Evolutionary conservation across 2,797 vertebrate species (phyloP).

Genomic region (Petrocephalus sullivani): DNA sequence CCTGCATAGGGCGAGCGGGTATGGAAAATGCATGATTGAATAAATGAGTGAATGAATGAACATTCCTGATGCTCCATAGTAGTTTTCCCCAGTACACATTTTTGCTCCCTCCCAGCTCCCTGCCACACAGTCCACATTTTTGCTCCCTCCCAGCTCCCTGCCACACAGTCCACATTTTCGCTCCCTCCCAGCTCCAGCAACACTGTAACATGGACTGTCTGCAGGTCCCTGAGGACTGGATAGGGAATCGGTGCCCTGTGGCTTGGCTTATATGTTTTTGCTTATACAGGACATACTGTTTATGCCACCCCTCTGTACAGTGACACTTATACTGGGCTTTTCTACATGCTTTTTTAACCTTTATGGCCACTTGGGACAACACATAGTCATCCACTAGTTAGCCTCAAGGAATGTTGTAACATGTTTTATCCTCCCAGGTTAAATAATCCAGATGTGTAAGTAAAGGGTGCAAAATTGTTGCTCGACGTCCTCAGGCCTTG

Average conservation of each 20-base stretch:
- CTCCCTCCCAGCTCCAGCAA: not conserved
- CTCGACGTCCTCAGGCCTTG: not conserved
- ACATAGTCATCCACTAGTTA: not conserved
- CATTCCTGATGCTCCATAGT: not conserved
- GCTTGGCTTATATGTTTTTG: not conserved
- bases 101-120: not conserved
- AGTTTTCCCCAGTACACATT: not conserved
- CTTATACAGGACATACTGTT: not conserved
- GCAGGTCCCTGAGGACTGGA: not conserved
- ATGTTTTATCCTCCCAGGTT: not conserved
- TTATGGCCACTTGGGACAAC: not conserved
- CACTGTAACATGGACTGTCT: not conserved
- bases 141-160: not conserved
- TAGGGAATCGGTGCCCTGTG: not conserved
- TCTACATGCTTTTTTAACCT: not conserved
- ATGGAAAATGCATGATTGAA: not conserved
- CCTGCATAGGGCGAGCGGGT: not conserved
- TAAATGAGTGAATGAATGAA: not conserved
- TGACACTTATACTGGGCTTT: not conserved
- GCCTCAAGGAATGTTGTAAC: not conserved
- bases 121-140: not conserved
- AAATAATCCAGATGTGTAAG: not conserved
- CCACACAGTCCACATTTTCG: not conserved
- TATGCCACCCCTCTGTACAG: not conserved
- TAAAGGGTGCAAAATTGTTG: not conserved